Conservation (phyloP, 2,888 invertebrate species). For the Gasteruption jaculator region DNA sequence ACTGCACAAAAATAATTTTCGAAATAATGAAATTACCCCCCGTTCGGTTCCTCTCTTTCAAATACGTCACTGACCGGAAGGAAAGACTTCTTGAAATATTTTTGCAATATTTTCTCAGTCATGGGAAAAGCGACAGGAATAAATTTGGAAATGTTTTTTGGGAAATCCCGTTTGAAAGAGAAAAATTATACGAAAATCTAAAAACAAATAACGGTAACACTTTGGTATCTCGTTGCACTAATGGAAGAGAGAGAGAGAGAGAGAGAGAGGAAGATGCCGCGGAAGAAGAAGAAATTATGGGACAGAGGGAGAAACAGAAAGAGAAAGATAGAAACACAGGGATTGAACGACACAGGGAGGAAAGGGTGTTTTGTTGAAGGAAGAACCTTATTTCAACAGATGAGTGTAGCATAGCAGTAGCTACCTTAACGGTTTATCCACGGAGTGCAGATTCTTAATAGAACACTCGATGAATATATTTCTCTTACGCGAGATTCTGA, state of each 20-base stretch:
- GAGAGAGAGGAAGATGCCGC: neutral
- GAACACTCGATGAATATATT: slow-evolving; percentile 46
- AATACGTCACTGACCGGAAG: too few relatives aligned
- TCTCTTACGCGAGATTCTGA: slow-evolving; percentile 33
- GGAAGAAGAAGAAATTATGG: neutral
- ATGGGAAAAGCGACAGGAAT: too few relatives aligned
- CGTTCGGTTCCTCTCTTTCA: too few relatives aligned
- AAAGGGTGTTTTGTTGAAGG: slow-evolving; percentile 19
- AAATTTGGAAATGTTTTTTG: too few relatives aligned
- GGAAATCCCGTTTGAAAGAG: too few relatives aligned
- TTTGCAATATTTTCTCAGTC: too few relatives aligned
- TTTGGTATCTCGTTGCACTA: slow-evolving; percentile 35
- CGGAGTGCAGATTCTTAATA: slow-evolving; percentile 43
- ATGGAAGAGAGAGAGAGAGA: slow-evolving; percentile 21
- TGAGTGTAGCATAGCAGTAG: too few relatives aligned
- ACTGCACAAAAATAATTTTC: too few relatives aligned
- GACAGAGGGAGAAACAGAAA: neutral
- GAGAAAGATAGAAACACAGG: neutral
- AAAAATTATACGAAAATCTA: too few relatives aligned
- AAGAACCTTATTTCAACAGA: slow-evolving; percentile 34
- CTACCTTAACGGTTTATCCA: slow-evolving; percentile 35
- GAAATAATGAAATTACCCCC: too few relatives aligned
- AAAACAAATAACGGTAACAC: too few relatives aligned
- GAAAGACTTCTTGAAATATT: too few relatives aligned
- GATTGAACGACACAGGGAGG: slow-evolving; percentile 18